A percentile compares a stretch with the other conserved stretches of the same genome.
These are phyloP conservation scores for Alligator sinensis DNA, from an alignment of 2,113 vertebrate genomes.

Conservation along the genomic window DNA sequence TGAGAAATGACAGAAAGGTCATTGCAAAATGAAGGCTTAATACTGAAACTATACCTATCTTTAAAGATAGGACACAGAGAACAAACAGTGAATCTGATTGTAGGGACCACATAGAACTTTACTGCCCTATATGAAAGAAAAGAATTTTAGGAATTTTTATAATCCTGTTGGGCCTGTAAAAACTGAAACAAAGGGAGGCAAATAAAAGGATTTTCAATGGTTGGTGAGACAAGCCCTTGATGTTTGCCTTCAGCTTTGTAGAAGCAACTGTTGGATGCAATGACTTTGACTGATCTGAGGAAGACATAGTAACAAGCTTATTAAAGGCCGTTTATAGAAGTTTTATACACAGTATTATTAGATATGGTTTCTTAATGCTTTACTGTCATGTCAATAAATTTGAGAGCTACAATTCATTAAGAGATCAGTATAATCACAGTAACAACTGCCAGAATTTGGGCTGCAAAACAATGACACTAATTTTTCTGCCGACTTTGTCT, in stretches of 20 bases:
- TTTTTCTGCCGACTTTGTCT: not conserved
- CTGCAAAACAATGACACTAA: not conserved
- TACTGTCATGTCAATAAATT: not conserved
- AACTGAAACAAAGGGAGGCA: constrained; percentile 57
- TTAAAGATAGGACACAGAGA: constrained; percentile 18
- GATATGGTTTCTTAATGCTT: not conserved
- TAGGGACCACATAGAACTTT: constrained; percentile 10
- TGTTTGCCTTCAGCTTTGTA: not conserved
- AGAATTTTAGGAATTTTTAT: constrained; percentile 72
- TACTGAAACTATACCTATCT: not conserved
- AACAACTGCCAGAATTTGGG: not conserved
- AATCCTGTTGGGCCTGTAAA: constrained; percentile 63
- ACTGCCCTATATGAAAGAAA: constrained; percentile 40
- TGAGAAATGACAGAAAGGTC: not conserved
- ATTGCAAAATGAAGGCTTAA: not conserved
- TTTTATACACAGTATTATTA: too few relatives aligned
- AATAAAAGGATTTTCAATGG: constrained; percentile 34
- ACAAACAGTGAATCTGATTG: constrained; percentile 1
- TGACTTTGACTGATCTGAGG: not conserved
- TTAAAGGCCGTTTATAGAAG: not conserved
- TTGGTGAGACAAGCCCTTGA: constrained; percentile 16
- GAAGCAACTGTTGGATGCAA: not conserved
- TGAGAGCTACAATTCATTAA: not conserved
- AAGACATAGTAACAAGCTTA: not conserved
- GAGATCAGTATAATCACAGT: not conserved